Conservation (phyloP, 2,113 vertebrate species). For the Columba livia region DNA sequence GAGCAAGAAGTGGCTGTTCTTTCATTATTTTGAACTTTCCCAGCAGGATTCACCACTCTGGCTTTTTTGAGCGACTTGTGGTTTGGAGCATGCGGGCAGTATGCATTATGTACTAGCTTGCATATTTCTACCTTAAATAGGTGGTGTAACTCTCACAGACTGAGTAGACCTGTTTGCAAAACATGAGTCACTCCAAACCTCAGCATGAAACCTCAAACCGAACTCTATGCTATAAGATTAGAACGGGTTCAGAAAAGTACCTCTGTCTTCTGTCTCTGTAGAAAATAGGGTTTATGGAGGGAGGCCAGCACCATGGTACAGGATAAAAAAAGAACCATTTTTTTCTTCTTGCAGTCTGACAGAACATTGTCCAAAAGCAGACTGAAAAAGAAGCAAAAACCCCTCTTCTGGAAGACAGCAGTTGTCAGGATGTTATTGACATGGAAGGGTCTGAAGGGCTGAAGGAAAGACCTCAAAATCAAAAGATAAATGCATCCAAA, state of each 20-base stretch:
- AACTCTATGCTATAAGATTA: not conserved
- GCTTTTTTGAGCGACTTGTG: constrained; percentile 68
- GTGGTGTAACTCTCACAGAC: constrained; percentile 52
- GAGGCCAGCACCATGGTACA: constrained; percentile 30
- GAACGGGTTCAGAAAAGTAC: constrained; percentile 9
- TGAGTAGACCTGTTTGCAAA: constrained; percentile 52
- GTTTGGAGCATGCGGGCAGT: constrained; percentile 58
- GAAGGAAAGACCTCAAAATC: not conserved
- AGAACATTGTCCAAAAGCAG: not conserved
- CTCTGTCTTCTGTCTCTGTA: constrained; percentile 14
- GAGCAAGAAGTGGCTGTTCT: constrained; percentile 47
- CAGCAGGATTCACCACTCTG: constrained; percentile 56
- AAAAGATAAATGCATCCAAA: not conserved
- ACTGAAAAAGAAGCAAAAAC: not conserved
- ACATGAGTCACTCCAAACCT: constrained; percentile 60
- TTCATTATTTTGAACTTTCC: constrained; percentile 67
- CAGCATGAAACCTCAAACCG: constrained; percentile 62
- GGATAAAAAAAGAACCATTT: not conserved
- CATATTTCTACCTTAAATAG: constrained; percentile 65
- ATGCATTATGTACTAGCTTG: constrained; percentile 63
- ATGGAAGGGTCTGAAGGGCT: not conserved
- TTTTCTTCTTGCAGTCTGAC: not conserved
- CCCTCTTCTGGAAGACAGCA: not conserved
- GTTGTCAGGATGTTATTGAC: not conserved
- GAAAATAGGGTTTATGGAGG: constrained; percentile 51